Conservation (phyloP, 2,113 vertebrate genomes). For the Pygoscelis adeliae region DNA sequence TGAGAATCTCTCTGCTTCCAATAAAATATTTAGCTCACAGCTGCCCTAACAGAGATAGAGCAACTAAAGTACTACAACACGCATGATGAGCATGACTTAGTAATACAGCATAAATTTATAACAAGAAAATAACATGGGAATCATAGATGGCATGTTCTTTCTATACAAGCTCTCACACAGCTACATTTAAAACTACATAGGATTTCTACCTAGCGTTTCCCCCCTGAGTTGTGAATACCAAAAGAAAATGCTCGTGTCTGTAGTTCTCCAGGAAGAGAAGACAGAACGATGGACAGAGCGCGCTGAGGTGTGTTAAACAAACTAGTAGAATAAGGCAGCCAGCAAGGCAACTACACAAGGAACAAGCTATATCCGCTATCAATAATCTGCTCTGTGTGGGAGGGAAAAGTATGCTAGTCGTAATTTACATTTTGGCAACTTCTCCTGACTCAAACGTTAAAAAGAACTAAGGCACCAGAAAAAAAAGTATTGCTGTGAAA, state of each 20-base stretch:
- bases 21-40: conserved; percentile 23
- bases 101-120: neutral
- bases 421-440: conserved; percentile 8
- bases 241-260: neutral
- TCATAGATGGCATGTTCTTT: neutral
- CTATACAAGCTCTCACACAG: neutral
- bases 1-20: neutral
- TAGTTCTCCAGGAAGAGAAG: neutral
- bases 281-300: neutral
- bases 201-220: neutral
- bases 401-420: neutral
- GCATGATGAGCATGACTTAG: neutral
- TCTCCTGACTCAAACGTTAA: neutral
- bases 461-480: neutral
- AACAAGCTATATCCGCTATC: neutral
- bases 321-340: neutral
- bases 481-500: neutral
- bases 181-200: neutral
- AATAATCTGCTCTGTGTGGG: neutral
- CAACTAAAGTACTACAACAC: neutral
- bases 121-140: neutral
- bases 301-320: neutral
- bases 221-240: neutral
- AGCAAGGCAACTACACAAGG: neutral
- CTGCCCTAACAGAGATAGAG: neutral